phyloP scores from a whole-genome alignment of 2,113 vertebrate species.

The Penelope pileata region DNA sequence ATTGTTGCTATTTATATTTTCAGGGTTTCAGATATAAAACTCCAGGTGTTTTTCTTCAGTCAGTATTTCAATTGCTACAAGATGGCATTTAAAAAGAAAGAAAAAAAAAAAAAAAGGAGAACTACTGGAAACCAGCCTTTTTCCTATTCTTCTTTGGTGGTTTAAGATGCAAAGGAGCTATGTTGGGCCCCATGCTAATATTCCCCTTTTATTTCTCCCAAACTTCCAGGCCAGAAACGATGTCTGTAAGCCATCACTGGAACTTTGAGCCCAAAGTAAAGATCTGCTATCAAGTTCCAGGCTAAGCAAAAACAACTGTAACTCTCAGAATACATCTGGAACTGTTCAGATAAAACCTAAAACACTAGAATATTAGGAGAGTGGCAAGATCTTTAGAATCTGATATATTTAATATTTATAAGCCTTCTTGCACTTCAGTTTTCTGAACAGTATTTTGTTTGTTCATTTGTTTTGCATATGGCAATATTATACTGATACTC shows the following conservation, averaged over 20 bases:
- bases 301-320: neutral
- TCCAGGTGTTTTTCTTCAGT: neutral
- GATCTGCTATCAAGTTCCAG: neutral
- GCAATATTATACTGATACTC: neutral
- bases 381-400: neutral
- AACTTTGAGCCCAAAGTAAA: neutral
- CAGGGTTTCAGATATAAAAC: neutral
- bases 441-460: neutral
- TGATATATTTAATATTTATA: neutral
- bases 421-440: neutral
- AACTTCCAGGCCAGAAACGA: neutral
- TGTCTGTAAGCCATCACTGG: neutral
- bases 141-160: neutral
- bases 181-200: neutral
- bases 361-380: neutral
- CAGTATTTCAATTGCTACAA: neutral
- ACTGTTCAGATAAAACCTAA: neutral
- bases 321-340: neutral
- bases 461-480: no score
- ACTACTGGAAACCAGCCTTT: neutral
- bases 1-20: neutral
- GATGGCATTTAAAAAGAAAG: neutral
- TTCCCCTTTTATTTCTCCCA: neutral
- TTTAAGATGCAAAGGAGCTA: neutral
- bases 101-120: neutral